Percentiles rank a stretch among this genome's conserved stretches.
Evolutionary conservation across 2,113 vertebrate species (phyloP).

Genomic region (Anhinga rufa): DNA sequence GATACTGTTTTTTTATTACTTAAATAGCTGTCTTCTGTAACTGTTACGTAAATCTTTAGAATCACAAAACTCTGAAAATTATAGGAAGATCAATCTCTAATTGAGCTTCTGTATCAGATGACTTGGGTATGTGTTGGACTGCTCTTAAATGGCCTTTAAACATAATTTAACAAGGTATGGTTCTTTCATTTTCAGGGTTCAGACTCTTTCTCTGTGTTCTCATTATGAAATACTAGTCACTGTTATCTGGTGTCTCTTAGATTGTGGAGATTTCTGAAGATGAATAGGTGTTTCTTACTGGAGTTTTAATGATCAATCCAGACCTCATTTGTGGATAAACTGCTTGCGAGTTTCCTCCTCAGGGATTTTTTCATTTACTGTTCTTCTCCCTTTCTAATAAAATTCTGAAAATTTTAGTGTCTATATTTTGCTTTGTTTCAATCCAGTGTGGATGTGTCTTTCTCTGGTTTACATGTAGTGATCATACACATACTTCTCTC

Average conservation of each 20-base stretch:
- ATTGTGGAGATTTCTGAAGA: background rate
- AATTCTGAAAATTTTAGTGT: background rate
- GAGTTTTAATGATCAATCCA: background rate
- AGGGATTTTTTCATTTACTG: background rate
- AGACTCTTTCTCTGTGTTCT: background rate
- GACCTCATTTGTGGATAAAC: background rate
- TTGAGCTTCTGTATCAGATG: background rate
- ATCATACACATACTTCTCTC: background rate
- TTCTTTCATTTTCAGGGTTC: background rate
- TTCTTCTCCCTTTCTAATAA: background rate
- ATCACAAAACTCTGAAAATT: background rate
- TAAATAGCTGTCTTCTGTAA: background rate
- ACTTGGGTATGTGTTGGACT: background rate
- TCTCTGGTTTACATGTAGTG: background rate
- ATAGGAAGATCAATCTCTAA: background rate
- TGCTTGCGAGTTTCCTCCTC: background rate
- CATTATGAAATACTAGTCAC: too few relatives aligned
- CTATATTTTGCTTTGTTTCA: background rate
- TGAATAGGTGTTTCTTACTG: background rate
- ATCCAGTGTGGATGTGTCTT: background rate
- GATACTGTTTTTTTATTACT: background rate
- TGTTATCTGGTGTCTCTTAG: background rate
- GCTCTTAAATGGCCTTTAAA: background rate
- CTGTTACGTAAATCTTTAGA: background rate
- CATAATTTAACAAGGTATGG: background rate